These are phyloP conservation scores for Jaculus jaculus DNA, from an alignment of 2,113 vertebrate species.

Conservation along the genomic window DNA sequence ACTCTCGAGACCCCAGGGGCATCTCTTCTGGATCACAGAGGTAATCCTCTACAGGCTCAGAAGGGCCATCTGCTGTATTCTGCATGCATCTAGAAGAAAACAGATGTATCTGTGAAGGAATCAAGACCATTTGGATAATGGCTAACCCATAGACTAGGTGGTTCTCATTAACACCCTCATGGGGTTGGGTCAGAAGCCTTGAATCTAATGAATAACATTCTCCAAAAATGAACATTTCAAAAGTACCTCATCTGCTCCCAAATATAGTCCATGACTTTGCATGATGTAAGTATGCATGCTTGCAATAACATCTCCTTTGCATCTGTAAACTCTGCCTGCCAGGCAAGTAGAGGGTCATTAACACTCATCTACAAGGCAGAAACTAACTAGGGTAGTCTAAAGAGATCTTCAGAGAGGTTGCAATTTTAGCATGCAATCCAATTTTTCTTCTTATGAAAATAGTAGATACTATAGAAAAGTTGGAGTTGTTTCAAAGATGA, in stretches of 20 bases:
- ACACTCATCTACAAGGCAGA: not conserved
- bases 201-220: not conserved
- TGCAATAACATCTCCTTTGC: not conserved
- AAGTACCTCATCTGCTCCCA: not conserved
- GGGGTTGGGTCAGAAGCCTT: not conserved
- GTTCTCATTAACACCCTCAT: not conserved
- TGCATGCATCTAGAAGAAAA: conserved; percentile 93
- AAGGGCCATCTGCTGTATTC: conserved; percentile 96
- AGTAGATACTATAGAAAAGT: not conserved
- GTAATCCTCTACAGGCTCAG: conserved; percentile 95
- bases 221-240: not conserved
- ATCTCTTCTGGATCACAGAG: conserved; percentile 98
- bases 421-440: not conserved
- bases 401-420: not conserved
- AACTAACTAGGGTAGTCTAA: not conserved
- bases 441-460: conserved; percentile 9
- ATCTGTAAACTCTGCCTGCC: not conserved
- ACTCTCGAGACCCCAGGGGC: conserved; percentile 94
- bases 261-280: not conserved
- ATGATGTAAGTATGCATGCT: not conserved
- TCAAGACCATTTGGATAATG: not conserved
- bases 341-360: not conserved
- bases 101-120: not conserved
- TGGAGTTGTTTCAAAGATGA: not conserved
- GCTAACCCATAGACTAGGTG: not conserved